These are phyloP conservation scores for Deilephila elpenor DNA, from an alignment of 2,888 invertebrate genomes.

Conservation along the genomic window DNA sequence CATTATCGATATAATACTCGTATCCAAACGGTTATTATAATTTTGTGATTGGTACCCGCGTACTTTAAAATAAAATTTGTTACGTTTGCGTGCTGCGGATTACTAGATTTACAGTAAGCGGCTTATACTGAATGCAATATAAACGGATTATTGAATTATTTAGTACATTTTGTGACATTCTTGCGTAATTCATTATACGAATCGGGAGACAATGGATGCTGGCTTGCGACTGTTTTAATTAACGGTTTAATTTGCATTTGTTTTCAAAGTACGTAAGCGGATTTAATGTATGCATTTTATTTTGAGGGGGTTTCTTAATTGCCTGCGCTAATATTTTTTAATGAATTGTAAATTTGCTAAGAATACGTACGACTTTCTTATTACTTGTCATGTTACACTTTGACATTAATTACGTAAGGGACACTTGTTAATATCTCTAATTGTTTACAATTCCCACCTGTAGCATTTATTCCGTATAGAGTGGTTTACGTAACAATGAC, in stretches of 20 bases:
- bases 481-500: background rate
- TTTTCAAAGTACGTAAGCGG: background rate
- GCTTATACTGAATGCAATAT: conserved; percentile 29
- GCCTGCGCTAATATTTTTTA: background rate
- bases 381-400: background rate
- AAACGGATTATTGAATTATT: conserved; percentile 19
- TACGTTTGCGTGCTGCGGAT: background rate
- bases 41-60: background rate
- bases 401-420: background rate
- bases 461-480: background rate
- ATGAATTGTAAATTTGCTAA: no score
- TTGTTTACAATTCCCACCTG: background rate
- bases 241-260: background rate
- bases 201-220: conserved; percentile 23
- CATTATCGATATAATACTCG: background rate
- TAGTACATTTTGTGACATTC: conserved; percentile 4
- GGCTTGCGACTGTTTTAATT: conserved; percentile 23
- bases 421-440: background rate
- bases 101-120: background rate
- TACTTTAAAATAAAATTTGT: conserved; percentile 1
- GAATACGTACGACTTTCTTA: no score
- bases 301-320: background rate
- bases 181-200: conserved; percentile 4
- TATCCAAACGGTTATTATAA: background rate
- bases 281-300: conserved; percentile 12